Evolutionary conservation across 2,888 invertebrate genomes (phyloP), one percentile per base, ranked within the genome.

Genomic region (Apotomis capreana): DNA sequence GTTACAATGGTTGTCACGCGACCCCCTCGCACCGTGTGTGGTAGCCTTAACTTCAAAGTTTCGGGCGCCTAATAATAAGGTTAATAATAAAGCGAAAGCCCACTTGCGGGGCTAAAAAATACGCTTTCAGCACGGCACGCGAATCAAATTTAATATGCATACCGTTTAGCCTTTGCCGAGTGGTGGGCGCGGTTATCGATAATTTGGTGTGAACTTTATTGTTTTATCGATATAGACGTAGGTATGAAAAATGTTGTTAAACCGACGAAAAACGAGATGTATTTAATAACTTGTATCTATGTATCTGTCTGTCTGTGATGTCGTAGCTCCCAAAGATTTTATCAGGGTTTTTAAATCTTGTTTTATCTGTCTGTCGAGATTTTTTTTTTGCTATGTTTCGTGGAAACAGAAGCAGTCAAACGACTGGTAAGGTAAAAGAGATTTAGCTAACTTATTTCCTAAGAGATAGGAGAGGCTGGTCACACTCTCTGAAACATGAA

Each of bases 61-160:
- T 79, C 75, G 76, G 77, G 77, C 73, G 74, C 79, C 79, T 84
- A 81, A 83, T 83, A 82, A 84, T 80, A 83, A 77, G 78, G 78
- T 70, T 75, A 76, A 76, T 79, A 75, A 76, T 67, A 74, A 74
- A 74, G 59, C 76, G 76, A 75, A 69, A 76, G 75, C 80, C 80
- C 74, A 84, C 79, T 83, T 83, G 79, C 76, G 79, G 76, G 74
- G 76, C 73, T 57, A 77, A 80, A 83, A 84, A 83, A 83, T 80
- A 83, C 77, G 78, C 79, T 82, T 84, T 82, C 78, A 83, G 79
- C 87, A 83, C 84, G 84, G 79, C 87, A 83, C 85, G 84, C 84
- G 83, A 85, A 85, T 83, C 83, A 79, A 82, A 80, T 84, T 83
- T 83, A 81, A 84, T 84, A 87, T 86, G 84, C 83, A 87, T 81